phyloP scores from a whole-genome alignment of 2,797 vertebrate genomes.

The Sebastolobus alascanus region DNA sequence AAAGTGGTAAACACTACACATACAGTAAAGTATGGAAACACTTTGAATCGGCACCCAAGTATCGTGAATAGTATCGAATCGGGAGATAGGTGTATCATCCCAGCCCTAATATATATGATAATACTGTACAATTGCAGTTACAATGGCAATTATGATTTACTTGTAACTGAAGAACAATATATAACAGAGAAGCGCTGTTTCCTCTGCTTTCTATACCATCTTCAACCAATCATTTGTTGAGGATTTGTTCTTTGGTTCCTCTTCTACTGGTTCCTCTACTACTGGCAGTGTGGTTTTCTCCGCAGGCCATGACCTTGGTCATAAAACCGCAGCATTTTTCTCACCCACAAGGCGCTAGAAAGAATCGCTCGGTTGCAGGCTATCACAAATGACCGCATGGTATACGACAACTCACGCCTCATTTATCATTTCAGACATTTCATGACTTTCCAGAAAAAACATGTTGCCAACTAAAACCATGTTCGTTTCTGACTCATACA shows the following conservation, averaged over 20 bases:
- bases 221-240: background rate
- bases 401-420: background rate
- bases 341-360: conserved; percentile 17
- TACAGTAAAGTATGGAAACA: no score
- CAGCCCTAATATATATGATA: no score
- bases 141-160: background rate
- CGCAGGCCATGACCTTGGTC: conserved; percentile 9
- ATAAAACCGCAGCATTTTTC: conserved; percentile 1
- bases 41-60: no score
- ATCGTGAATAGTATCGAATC: no score
- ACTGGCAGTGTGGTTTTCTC: conserved; percentile 3
- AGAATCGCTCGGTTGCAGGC: background rate
- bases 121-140: background rate
- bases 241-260: background rate
- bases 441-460: conserved; percentile 4
- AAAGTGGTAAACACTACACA: no score
- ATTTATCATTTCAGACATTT: conserved; percentile 18
- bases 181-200: background rate
- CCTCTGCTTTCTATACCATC: background rate
- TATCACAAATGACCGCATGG: background rate
- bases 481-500: background rate
- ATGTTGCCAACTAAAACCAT: background rate
- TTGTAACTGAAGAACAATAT: background rate
- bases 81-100: no score
- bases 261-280: no score